phyloP scores from a whole-genome alignment of 2,888 invertebrate species.

The Antheraea assamensis region DNA sequence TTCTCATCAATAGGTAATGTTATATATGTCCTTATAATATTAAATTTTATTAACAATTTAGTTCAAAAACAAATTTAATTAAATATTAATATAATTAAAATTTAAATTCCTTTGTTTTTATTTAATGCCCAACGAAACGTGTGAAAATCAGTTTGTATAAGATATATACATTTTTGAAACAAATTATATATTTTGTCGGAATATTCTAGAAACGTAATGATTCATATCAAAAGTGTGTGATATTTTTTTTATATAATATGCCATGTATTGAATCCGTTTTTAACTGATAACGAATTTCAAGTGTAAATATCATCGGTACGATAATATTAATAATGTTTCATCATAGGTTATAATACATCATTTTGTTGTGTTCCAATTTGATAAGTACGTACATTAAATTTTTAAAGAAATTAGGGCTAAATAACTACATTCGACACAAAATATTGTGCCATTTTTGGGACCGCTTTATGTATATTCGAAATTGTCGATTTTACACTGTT shows the following conservation, averaged over 20 bases:
- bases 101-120: too few species aligned
- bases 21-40: too few species aligned
- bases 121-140: too few species aligned
- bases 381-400: background rate
- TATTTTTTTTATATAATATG: background rate
- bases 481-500: too few species aligned
- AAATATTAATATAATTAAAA: too few species aligned
- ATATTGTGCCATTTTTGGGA: background rate
- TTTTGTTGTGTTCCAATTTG: background rate
- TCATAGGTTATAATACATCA: background rate
- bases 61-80: too few species aligned
- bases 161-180: too few species aligned
- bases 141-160: too few species aligned
- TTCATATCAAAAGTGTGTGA: background rate
- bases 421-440: background rate
- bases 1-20: too few species aligned
- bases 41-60: too few species aligned
- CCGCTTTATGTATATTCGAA: background rate
- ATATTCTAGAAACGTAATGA: background rate
- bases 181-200: background rate
- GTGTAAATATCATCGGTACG: background rate
- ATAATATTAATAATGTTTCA: background rate
- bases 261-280: background rate
- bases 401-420: background rate
- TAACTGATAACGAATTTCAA: conserved; percentile 1